Base-by-base conservation (phyloP, 1,140 invertebrate species). In the Caenorhabditis tropicalis region DNA sequence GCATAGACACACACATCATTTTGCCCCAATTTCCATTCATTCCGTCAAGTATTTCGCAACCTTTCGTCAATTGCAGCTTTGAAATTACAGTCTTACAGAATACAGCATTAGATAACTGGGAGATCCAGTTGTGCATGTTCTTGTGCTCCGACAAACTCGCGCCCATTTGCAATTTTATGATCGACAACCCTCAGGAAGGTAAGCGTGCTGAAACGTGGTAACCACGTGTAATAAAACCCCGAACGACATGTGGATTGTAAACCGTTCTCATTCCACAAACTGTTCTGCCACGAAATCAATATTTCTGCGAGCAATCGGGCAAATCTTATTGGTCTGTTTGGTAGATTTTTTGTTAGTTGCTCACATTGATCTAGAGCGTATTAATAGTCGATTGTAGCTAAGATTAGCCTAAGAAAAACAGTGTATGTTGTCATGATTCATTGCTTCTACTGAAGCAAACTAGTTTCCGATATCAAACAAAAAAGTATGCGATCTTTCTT, bases 101-200 rank as follows among this genome's bases (percentile, higher is more conserved):
- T 33, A 79, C 70, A 48, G 24, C 46, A 79, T 33, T 43, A 53
- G 65, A 84, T 53, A 53, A 80, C 33, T 56, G 83, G 83, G 49
- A 53, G 46, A 48, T 33, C 43, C 43, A 84, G 33, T 53, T 81
- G 83, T 84, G 83, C 83, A 84, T 84, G 83, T 84, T 84, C 65
- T 84, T 84, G 83, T 51, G 83, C 83, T 74, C 83, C 33, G n/a
- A 49, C 27, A 84, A 53, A 80, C 39, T 74, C 43, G 65, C 33
- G 24, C 48, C 21, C 6, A 65, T 79, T 58, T 80, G 43, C 31
- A 48, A 79, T 84, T 90, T 86, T 90, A 90, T 90, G 89, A 80
- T 88, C 86, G 89, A 89, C 89, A 87, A 87, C 89, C 89, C 89
- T 83, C 89, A 86, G 31, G 87, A 84, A 88, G 84, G 89, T 89